phyloP scores from a whole-genome alignment of 2,113 vertebrate genomes.

The Conger conger region DNA sequence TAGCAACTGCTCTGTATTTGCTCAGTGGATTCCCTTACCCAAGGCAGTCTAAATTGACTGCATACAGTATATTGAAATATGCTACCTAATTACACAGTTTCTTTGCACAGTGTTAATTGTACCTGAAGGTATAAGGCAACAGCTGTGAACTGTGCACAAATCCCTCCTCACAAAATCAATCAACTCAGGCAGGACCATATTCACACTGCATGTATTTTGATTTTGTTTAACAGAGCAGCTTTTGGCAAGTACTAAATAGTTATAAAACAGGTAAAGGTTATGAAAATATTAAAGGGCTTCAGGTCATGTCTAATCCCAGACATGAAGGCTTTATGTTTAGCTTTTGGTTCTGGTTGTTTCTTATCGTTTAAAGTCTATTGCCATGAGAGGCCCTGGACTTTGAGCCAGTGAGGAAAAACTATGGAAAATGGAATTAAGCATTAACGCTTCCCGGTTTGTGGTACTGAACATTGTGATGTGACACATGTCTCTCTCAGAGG shows the following conservation, averaged over 20 bases:
- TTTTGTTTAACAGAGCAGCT: neutral
- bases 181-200: neutral
- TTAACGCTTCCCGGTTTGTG: constrained; percentile 4
- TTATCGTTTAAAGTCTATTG: neutral
- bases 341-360: neutral
- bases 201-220: neutral
- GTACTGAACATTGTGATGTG: neutral
- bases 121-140: neutral
- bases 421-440: constrained; percentile 16
- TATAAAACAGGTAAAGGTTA: neutral
- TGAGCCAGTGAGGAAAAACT: neutral
- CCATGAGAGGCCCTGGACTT: neutral
- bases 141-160: neutral
- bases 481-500: neutral
- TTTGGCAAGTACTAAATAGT: neutral
- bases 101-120: neutral
- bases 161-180: neutral
- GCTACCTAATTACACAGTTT: neutral
- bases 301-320: neutral
- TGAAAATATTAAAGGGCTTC: neutral
- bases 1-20: neutral
- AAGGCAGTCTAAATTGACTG: neutral
- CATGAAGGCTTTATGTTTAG: neutral
- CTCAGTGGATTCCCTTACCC: neutral
- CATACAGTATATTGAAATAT: constrained; percentile 1